phyloP scores from a whole-genome alignment of 2,113 vertebrate species.

The Lycaon pictus region DNA sequence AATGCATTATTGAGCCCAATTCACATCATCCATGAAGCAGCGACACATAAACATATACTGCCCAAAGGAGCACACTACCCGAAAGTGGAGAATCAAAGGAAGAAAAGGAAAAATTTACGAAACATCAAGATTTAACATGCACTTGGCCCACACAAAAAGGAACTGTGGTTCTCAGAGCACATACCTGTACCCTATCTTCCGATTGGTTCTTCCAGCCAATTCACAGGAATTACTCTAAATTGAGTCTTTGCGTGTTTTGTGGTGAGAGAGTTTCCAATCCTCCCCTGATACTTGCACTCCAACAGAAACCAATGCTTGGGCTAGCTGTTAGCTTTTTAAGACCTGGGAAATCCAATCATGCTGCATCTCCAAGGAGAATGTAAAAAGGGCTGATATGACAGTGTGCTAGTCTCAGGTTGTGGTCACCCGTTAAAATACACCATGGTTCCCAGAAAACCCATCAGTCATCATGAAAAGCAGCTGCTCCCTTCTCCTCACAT shows the following conservation, averaged over 20 bases:
- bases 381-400: not conserved
- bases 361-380: not conserved
- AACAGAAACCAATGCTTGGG: not conserved
- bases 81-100: not conserved
- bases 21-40: not conserved
- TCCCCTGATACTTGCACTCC: not conserved
- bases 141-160: not conserved
- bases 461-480: not conserved
- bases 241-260: not conserved
- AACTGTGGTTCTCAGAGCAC: not conserved
- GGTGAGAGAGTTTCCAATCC: fast-evolving
- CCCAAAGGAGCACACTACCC: not conserved
- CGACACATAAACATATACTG: not conserved
- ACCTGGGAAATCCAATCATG: not conserved
- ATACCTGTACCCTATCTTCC: not conserved
- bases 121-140: too few species aligned
- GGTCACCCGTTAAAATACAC: not conserved
- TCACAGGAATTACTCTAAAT: not conserved
- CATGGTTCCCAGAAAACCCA: not conserved
- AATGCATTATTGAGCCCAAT: fast-evolving
- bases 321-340: not conserved
- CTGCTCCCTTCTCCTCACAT: not conserved
- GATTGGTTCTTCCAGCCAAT: not conserved
- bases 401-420: not conserved
- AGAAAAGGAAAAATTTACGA: not conserved